These are phyloP conservation scores for Stenodema calcarata DNA, from an alignment of 2,888 invertebrate genomes.

Conservation along the genomic window DNA sequence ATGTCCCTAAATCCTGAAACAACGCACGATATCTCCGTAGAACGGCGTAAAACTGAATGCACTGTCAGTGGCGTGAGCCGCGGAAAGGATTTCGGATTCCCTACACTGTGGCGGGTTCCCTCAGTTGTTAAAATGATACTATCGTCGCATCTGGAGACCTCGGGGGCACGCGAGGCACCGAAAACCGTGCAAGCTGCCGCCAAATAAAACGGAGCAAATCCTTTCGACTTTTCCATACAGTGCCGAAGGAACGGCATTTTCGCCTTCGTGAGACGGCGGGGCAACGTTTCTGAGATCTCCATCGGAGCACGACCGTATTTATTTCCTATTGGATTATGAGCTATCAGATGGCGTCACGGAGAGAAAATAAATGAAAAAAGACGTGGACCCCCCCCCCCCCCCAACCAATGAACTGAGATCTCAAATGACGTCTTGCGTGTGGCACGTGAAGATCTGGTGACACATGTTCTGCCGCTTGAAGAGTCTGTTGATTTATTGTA, in stretches of 20 bases:
- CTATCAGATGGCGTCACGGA: neutral
- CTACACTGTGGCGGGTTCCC: neutral
- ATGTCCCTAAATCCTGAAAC: neutral
- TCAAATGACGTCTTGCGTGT: neutral
- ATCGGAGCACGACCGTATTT: neutral
- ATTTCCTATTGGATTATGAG: neutral
- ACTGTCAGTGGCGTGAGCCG: neutral
- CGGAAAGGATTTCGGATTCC: neutral
- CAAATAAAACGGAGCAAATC: neutral
- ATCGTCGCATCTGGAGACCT: neutral
- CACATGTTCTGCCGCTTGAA: neutral
- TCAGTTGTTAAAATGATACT: conserved; percentile 29
- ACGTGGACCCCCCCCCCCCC: too few relatives aligned
- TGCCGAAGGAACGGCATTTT: neutral
- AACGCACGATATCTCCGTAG: neutral
- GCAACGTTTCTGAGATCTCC: neutral
- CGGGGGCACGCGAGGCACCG: neutral
- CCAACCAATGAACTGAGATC: neutral
- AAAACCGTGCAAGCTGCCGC: neutral
- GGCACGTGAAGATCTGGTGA: neutral
- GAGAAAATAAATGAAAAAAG: neutral
- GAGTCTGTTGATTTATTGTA: too few relatives aligned
- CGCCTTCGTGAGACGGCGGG: neutral
- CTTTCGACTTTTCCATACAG: neutral
- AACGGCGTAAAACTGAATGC: neutral